These are phyloP conservation scores for Takifugu bimaculatus DNA, from an alignment of 2,113 vertebrate species.

Conservation along the genomic window DNA sequence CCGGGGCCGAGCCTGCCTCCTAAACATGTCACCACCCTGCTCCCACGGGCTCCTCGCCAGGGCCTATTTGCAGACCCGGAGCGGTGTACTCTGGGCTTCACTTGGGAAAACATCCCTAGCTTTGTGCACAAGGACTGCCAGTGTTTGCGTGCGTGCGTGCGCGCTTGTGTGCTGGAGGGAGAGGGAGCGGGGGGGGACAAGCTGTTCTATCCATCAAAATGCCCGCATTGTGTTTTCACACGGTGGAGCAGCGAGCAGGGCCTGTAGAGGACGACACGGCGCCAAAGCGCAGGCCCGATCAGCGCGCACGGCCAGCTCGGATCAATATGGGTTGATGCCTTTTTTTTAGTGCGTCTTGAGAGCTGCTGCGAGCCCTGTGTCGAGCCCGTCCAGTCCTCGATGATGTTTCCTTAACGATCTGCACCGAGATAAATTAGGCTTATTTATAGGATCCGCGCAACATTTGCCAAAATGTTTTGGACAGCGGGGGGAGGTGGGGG, in stretches of 20 bases:
- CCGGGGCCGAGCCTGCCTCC: constrained; percentile 40
- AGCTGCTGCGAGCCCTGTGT: constrained; percentile 15
- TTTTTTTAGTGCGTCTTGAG: constrained; percentile 43
- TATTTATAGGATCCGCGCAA: background rate
- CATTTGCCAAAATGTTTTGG: background rate
- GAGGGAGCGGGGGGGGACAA: constrained; percentile 43
- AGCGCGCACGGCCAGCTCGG: constrained; percentile 36
- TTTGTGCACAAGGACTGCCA: constrained; percentile 45
- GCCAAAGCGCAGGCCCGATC: constrained; percentile 47
- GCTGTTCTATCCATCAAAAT: constrained; percentile 74
- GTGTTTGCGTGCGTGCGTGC: constrained; percentile 20
- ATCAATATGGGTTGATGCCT: constrained; percentile 51
- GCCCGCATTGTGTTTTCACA: constrained; percentile 74
- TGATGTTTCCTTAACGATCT: background rate
- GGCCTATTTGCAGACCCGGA: constrained; percentile 45
- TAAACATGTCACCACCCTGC: constrained; percentile 64
- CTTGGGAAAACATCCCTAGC: constrained; percentile 27
- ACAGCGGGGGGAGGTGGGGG: background rate
- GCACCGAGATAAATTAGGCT: background rate
- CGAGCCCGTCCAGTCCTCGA: constrained; percentile 29
- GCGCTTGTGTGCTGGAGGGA: constrained; percentile 6
- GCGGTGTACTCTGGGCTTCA: constrained; percentile 36
- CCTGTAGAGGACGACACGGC: constrained; percentile 54
- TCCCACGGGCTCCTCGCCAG: constrained; percentile 42
- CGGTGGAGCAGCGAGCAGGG: constrained; percentile 55